These are phyloP conservation scores for Gila orcuttii DNA, from an alignment of 2,113 vertebrate genomes.

Conservation along the genomic window DNA sequence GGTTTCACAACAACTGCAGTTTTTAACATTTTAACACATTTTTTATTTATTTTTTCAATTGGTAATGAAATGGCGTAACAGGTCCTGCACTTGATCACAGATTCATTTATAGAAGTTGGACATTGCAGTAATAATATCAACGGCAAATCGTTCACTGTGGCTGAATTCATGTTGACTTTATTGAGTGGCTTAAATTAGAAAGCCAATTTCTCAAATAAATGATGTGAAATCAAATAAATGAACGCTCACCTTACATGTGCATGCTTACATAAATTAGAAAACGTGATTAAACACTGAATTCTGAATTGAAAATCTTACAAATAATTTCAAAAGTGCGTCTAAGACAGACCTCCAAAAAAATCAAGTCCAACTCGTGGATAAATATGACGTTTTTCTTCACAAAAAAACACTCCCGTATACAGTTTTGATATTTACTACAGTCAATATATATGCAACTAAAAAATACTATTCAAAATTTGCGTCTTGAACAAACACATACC, in stretches of 20 bases:
- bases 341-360: slow-evolving; percentile 79
- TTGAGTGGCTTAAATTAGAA: slow-evolving; percentile 78
- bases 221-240: slow-evolving; percentile 80
- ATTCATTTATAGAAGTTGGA: slow-evolving; percentile 8
- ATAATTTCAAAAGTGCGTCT: slow-evolving; percentile 88
- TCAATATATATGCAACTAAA: slow-evolving; percentile 93
- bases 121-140: slow-evolving; percentile 7
- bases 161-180: slow-evolving; percentile 79
- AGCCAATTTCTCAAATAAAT: slow-evolving; percentile 80
- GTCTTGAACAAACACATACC: slow-evolving; percentile 93
- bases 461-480: slow-evolving; percentile 99
- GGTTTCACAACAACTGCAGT: slow-evolving; percentile 4
- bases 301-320: slow-evolving; percentile 87
- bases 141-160: slow-evolving; percentile 60
- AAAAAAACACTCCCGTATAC: slow-evolving; percentile 90
- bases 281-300: slow-evolving; percentile 91
- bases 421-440: slow-evolving; percentile 98
- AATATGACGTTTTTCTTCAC: slow-evolving; percentile 87
- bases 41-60: neutral
- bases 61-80: neutral
- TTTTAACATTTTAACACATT: neutral
- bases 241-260: slow-evolving; percentile 95
- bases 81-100: neutral
- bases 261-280: slow-evolving; percentile 97
- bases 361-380: slow-evolving; percentile 85